phyloP scores from a whole-genome alignment of 2,113 vertebrate species.

The Osmerus mordax region DNA sequence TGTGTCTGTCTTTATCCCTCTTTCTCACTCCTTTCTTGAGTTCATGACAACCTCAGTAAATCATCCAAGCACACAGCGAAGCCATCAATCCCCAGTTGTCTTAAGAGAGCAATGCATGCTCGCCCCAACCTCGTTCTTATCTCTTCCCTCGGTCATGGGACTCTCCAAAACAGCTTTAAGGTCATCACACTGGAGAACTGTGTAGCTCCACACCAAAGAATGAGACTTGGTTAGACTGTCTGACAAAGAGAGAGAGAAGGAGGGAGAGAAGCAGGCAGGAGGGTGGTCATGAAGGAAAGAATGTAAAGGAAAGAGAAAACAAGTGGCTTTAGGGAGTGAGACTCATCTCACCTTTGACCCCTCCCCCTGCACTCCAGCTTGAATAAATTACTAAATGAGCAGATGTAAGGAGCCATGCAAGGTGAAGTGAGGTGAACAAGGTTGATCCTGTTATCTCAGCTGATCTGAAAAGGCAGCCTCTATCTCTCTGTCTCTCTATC shows the following conservation, averaged over 20 bases:
- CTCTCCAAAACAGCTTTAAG: not conserved
- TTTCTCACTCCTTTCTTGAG: not conserved
- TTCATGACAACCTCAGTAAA: not conserved
- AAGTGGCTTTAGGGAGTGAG: no score
- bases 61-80: not conserved
- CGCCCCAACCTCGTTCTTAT: conserved; percentile 20
- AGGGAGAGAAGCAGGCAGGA: not conserved
- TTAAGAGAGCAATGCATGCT: not conserved
- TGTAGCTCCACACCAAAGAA: not conserved
- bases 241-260: conserved; percentile 4
- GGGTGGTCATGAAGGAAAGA: no score
- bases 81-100: not conserved
- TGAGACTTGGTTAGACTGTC: not conserved
- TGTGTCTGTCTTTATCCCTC: not conserved
- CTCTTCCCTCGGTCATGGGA: conserved; percentile 16
- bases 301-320: no score
- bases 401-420: no score
- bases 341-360: no score
- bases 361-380: no score
- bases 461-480: no score
- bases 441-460: no score
- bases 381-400: no score
- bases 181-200: not conserved
- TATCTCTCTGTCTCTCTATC: no score
- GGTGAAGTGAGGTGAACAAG: no score